A percentile compares a stretch with the other conserved stretches of the same genome.
These are phyloP conservation scores for Turnix velox DNA, from an alignment of 2,113 vertebrate species.

Conservation along the genomic window DNA sequence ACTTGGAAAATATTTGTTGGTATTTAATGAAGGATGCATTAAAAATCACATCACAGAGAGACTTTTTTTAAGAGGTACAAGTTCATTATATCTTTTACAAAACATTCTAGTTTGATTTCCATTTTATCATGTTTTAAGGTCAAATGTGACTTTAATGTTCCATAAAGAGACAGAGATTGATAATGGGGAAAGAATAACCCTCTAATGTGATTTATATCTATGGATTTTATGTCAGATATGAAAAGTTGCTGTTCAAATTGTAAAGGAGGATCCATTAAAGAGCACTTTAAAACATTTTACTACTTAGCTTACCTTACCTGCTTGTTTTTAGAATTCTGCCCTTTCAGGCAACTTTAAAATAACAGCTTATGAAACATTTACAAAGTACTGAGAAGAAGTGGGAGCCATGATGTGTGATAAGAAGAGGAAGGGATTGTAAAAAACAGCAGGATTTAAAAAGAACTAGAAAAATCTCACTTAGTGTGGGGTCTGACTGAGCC, in stretches of 20 bases:
- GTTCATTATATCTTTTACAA: constrained; percentile 69
- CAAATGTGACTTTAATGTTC: constrained; percentile 88
- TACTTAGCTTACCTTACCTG: constrained; percentile 75
- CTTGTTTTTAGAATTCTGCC: constrained; percentile 70
- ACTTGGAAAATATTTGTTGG: constrained; percentile 5
- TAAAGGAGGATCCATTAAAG: constrained; percentile 92
- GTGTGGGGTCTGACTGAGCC: neutral
- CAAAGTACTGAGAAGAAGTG: constrained; percentile 7
- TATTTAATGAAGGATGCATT: constrained; percentile 51
- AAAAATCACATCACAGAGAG: constrained; percentile 54
- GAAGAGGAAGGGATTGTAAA: neutral
- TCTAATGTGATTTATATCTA: constrained; percentile 97
- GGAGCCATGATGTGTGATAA: neutral
- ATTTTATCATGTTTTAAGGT: constrained; percentile 85
- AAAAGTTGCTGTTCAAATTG: constrained; percentile 92
- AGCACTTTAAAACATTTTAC: constrained; percentile 81
- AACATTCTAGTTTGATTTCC: constrained; percentile 73
- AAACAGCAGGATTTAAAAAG: neutral
- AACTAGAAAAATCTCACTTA: neutral
- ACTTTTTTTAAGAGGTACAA: constrained; percentile 47
- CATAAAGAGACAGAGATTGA: constrained; percentile 97
- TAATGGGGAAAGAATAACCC: constrained; percentile 90
- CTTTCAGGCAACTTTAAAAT: constrained; percentile 61
- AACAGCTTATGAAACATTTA: constrained; percentile 51
- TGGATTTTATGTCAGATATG: constrained; percentile 98